Evolutionary conservation across 92 coral and sea anemone species (phyloP).

Genomic region (Epizoanthus illoricatus): DNA sequence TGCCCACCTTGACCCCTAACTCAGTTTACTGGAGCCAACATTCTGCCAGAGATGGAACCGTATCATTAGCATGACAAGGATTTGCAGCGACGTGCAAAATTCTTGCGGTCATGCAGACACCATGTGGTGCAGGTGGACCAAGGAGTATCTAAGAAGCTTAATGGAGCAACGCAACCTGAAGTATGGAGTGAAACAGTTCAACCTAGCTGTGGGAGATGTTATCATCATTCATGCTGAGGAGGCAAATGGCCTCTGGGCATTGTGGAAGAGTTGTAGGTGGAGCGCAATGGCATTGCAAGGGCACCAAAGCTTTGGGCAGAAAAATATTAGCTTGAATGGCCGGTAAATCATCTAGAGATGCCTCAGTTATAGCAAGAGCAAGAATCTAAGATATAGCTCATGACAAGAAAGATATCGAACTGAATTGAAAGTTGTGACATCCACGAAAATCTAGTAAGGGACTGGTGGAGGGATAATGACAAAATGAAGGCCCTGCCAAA

Average conservation of each 20-base stretch:
- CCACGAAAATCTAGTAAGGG: too few species aligned
- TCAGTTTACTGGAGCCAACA: background rate
- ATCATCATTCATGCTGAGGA: background rate
- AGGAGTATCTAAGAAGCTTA: conserved; percentile 32
- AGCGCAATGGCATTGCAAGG: background rate
- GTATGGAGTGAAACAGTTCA: background rate
- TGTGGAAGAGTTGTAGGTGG: conserved; percentile 1
- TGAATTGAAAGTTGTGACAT: too few species aligned
- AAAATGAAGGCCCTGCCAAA: too few species aligned
- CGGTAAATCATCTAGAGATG: background rate
- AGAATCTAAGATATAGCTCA: too few species aligned
- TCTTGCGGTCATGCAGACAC: background rate
- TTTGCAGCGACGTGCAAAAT: too few species aligned
- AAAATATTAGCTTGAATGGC: background rate
- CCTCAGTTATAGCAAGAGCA: too few species aligned
- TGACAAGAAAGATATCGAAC: too few species aligned
- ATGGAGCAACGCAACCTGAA: conserved; percentile 31
- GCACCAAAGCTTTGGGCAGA: background rate
- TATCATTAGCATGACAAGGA: too few species aligned
- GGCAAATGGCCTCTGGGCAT: background rate
- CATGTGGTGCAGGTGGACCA: conserved; percentile 19
- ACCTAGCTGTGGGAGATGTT: conserved; percentile 10
- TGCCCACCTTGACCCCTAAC: conserved; percentile 32
- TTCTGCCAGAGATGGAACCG: too few species aligned
- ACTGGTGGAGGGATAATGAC: too few species aligned